Evolutionary conservation across 1,140 invertebrate genomes (phyloP), one percentile per base, ranked within the genome.

Genomic region (Bombus polaris): DNA sequence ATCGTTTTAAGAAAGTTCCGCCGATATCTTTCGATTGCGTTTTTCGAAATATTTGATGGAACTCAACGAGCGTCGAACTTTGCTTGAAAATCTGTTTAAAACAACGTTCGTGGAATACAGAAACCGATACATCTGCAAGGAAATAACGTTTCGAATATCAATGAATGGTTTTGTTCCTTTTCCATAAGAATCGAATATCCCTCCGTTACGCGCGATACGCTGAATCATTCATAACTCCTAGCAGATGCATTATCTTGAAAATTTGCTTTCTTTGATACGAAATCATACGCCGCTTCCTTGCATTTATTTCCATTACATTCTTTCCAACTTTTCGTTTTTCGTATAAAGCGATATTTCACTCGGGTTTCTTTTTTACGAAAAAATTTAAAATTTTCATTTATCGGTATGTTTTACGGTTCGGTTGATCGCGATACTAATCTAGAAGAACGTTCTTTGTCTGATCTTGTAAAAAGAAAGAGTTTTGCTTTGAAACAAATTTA

Each of bases 211-310:
- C n/a, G n/a, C 6, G n/a, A 15, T 42, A 72, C 0, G 25, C 28
- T 72, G 70, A 72, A 72, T 72, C 37, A 72, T 72, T 72, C 28
- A 42, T 72, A n/a, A n/a, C 70, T 39, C n/a, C 37, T 13, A 72
- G 39, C 25, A 42, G 25, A 42, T 37, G 25, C 13, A 25, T 42
- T 42, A 72, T 72, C 13, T 39, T 0, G 70, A 28, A 28, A 72
- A 72, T n/a, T 72, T 72, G 12, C 65, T 6, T 35, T 6, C 12
- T 32, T 66, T 0, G n/a, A 15, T 66, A 13, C 15, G 13, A 66
- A 66, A 66, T 37, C 6, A 18, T 28, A 42, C n/a, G 12, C n/a
- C n/a, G 13, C 65, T 32, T 35, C 28, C 8, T n/a, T 10, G 5
- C n/a, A 35, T 8, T n/a, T 35, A 66, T 66, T 18, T 32, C 12